Percentiles rank a stretch among this genome's conserved stretches.
Evolutionary conservation across 2,888 invertebrate species (phyloP).

Genomic region (Orchesella flavescens): DNA sequence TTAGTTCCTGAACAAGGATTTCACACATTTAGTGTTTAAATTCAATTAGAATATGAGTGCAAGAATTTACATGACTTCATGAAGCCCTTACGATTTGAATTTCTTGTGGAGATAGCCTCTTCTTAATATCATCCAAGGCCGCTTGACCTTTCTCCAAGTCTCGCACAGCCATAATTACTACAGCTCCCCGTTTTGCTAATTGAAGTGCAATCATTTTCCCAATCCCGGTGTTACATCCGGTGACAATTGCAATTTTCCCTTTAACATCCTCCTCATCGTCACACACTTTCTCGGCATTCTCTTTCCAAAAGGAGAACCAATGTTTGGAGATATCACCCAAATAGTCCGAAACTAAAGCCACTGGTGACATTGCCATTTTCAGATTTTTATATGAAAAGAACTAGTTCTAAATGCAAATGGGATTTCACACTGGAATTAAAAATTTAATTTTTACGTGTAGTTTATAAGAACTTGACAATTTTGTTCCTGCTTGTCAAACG

Average conservation of each 20-base stretch:
- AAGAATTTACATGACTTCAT: neutral
- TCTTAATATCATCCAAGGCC: constrained; percentile 56
- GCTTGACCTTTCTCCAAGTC: constrained; percentile 60
- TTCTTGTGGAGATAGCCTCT: neutral
- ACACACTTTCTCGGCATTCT: constrained; percentile 38
- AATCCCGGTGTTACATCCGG: constrained; percentile 62
- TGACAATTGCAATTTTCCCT: constrained; percentile 64
- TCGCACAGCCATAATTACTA: constrained; percentile 63
- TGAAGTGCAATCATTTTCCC: constrained; percentile 40
- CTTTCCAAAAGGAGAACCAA: constrained; percentile 34
- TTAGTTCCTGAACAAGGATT: constrained; percentile 71
- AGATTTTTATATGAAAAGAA: neutral
- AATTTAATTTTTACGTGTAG: too few relatives aligned
- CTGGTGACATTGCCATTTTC: constrained; percentile 50
- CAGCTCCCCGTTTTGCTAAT: constrained; percentile 59
- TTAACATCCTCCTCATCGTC: constrained; percentile 59
- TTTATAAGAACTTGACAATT: too few relatives aligned
- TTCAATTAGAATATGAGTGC: neutral
- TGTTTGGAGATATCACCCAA: constrained; percentile 26
- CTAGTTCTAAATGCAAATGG: too few relatives aligned
- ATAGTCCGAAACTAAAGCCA: constrained; percentile 24
- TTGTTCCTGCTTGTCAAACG: too few relatives aligned
- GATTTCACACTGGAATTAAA: too few relatives aligned
- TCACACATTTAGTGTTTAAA: too few relatives aligned
- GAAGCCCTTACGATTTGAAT: neutral